Base-by-base conservation (phyloP, 1,140 invertebrate species). In the Monochamus saltuarius region DNA sequence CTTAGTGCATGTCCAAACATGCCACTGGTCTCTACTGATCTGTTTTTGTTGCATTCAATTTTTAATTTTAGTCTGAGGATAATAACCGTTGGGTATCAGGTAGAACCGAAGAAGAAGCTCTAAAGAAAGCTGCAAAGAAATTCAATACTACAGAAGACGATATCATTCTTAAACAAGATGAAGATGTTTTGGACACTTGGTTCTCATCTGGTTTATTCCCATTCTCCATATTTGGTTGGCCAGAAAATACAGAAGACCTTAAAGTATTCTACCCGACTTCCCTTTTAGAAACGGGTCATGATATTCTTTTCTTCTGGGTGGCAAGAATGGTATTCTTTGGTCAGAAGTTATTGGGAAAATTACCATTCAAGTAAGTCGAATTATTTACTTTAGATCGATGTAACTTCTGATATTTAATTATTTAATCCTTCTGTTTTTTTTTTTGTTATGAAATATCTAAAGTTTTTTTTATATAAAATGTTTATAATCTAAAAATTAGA, bases 261-360 rank as follows among this genome's bases (percentile, higher is more conserved):
- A 76, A 89, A 74, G 85, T 87, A 0, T 99, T 97, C 79, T 99
- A 97, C 81, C 98, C 98, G 2, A 92, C 91, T 1, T 87, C 88
- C 2, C 78, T 99, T 11, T 77, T 99, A 64, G 97, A 99, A 80
- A 99, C 98, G 6, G 97, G 98, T 1, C 94, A 98, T 75, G 98
- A 94, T 77, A 99, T 99, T 73, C 78, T 99, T 13, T 99, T 99
- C 83, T 99, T 99, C 79, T 99, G 98, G 98, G 97, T 99, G 4
- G 96, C 96, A 0, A 83, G 95, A 68, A 99, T 99, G 97, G 96
- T 99, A 0, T 98, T 99, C 82, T 87, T 99, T 68, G 94, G 95
- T 0, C 87, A 94, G 70, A 90, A 94, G 64, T 80, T 99, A 8
- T 76, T 94, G 47, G 95, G 92, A 42, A 87, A 94, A 79, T 78